Percentiles rank a stretch among this genome's conserved stretches.
Evolutionary conservation across 1,140 invertebrate genomes (phyloP).

Genomic region (Drosophila murphyi): DNA sequence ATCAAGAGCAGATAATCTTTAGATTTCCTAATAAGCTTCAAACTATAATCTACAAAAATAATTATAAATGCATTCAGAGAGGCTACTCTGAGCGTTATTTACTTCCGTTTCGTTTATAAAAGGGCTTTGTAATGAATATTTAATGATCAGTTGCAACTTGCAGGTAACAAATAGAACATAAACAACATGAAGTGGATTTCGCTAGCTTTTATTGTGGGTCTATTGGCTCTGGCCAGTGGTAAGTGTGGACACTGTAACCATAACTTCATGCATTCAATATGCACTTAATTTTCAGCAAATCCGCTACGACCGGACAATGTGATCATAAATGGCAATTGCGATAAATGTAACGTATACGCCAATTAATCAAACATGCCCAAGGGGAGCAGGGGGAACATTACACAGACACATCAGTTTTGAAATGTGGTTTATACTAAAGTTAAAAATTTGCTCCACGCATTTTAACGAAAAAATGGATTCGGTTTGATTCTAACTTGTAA

Average conservation of each 20-base stretch:
- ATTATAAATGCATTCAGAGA: too few relatives aligned
- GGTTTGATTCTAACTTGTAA: too few relatives aligned
- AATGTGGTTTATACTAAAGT: neutral
- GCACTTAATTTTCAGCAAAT: slow-evolving; percentile 42
- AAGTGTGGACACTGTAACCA: neutral
- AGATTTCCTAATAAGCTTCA: too few relatives aligned
- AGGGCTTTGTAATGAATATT: neutral
- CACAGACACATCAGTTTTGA: neutral
- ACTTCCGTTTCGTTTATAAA: slow-evolving; percentile 46
- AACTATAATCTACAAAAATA: too few relatives aligned
- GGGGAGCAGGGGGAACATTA: neutral
- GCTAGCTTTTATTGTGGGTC: slow-evolving; percentile 51
- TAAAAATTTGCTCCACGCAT: too few relatives aligned
- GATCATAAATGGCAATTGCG: slow-evolving; percentile 68
- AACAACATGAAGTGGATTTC: slow-evolving; percentile 65
- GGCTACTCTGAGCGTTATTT: neutral
- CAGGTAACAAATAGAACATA: neutral
- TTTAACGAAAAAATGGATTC: too few relatives aligned
- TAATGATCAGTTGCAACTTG: slow-evolving; percentile 38
- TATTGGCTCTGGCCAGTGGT: slow-evolving; percentile 58
- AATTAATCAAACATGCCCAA: slow-evolving; percentile 18
- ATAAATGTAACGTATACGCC: slow-evolving; percentile 54
- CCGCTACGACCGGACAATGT: slow-evolving; percentile 63
- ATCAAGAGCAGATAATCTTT: too few relatives aligned
- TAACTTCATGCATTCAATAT: neutral